Percentiles rank a stretch among this genome's conserved stretches.
phyloP scores from a whole-genome alignment of 2,797 vertebrate genomes.

The Vespertilio murinus region DNA sequence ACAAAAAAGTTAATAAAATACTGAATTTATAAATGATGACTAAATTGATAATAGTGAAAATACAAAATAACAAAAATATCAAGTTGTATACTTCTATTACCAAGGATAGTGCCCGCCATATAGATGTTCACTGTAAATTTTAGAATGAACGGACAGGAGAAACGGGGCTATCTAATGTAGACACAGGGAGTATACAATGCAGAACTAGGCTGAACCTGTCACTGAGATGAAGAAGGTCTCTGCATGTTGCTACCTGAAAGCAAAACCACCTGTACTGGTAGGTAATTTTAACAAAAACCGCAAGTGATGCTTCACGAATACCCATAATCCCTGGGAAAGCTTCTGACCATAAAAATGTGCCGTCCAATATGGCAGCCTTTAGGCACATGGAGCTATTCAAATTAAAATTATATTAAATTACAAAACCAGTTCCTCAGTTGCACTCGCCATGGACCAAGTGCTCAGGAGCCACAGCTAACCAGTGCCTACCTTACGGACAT shows the following conservation, averaged over 20 bases:
- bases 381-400: background rate
- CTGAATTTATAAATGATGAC: background rate
- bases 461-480: background rate
- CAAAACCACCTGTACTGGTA: background rate
- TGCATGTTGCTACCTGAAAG: background rate
- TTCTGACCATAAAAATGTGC: background rate
- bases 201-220: background rate
- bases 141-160: background rate
- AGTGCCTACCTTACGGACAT: background rate
- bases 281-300: background rate
- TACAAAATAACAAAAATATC: conserved; percentile 19
- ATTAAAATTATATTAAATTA: background rate
- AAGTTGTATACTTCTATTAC: background rate
- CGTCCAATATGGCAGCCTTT: background rate
- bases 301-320: background rate
- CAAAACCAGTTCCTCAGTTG: background rate
- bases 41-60: background rate
- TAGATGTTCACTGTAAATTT: background rate
- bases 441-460: background rate
- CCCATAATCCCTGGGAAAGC: background rate
- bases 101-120: background rate
- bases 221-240: background rate
- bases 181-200: background rate
- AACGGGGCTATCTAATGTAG: background rate
- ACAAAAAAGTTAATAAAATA: background rate